Evolutionary conservation across 2,113 vertebrate species (phyloP).

Genomic region (Acanthochromis polyacanthus): DNA sequence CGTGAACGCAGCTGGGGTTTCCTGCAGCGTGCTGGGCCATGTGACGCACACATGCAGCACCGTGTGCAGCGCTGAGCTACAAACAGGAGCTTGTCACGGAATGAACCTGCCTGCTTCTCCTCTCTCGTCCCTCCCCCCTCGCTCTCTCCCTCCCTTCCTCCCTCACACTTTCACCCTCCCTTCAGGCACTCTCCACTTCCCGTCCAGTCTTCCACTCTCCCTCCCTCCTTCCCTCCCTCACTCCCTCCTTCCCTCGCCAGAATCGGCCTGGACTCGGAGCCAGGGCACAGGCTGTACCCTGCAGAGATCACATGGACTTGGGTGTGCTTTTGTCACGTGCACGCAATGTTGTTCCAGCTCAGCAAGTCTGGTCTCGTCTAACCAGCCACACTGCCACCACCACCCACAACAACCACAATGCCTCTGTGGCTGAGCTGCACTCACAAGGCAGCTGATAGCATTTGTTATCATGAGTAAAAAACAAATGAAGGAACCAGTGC

Average conservation of each 20-base stretch:
- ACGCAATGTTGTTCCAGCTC: constrained; percentile 45
- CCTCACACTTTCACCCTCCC: constrained; percentile 12
- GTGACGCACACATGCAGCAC: constrained; percentile 82
- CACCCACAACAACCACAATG: too few species aligned
- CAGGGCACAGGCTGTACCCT: constrained; percentile 77
- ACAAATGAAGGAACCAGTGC: neutral
- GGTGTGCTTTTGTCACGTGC: constrained; percentile 76
- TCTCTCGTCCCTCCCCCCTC: too few species aligned
- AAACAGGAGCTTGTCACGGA: constrained; percentile 64
- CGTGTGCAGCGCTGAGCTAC: constrained; percentile 68
- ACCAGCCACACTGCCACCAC: constrained; percentile 16
- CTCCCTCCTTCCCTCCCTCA: neutral
- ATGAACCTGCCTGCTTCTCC: constrained; percentile 25
- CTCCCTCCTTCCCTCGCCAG: constrained; percentile 26
- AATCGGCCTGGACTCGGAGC: constrained; percentile 39
- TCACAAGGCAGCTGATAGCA: constrained; percentile 1
- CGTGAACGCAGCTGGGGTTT: constrained; percentile 60
- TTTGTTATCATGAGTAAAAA: constrained; percentile 1
- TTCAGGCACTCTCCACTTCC: constrained; percentile 16
- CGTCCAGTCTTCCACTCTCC: constrained; percentile 14
- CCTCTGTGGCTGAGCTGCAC: too few species aligned
- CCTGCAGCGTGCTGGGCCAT: constrained; percentile 70
- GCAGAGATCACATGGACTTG: constrained; percentile 76
- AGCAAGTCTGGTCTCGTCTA: constrained; percentile 19
- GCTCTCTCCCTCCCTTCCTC: neutral